These are phyloP conservation scores for Manacus vitellinus DNA, from an alignment of 2,113 vertebrate species.

Conservation along the genomic window DNA sequence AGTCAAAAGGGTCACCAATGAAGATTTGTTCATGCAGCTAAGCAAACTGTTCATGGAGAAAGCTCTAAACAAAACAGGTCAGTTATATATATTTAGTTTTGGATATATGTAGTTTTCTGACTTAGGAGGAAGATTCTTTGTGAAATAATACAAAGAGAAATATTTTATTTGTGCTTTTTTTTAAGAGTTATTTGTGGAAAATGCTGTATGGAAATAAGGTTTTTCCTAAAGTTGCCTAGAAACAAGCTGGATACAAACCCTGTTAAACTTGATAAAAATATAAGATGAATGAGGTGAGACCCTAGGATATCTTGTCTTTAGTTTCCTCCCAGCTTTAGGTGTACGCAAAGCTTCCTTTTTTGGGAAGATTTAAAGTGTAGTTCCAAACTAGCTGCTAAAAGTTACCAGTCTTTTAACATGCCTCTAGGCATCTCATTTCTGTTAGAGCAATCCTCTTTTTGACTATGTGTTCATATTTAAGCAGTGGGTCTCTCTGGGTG, in stretches of 20 bases:
- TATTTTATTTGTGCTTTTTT: neutral
- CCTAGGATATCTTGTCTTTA: neutral
- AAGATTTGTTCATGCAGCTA: neutral
- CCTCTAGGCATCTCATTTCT: neutral
- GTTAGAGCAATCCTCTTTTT: neutral
- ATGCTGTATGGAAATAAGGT: neutral
- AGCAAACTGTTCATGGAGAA: neutral
- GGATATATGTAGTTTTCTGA: neutral
- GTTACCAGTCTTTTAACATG: neutral
- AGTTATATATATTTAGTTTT: neutral
- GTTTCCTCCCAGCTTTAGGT: neutral
- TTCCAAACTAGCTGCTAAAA: neutral
- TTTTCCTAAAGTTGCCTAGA: neutral
- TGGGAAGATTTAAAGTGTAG: neutral
- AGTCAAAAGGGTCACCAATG: neutral
- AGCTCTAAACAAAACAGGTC: neutral
- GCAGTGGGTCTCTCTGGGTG: neutral
- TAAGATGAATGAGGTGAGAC: neutral
- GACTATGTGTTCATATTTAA: neutral
- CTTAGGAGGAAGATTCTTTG: neutral
- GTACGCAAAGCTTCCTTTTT: accelerated
- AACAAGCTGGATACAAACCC: neutral
- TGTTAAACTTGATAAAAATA: neutral
- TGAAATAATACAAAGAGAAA: neutral
- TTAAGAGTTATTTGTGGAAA: neutral